Conservation (phyloP, 2,797 vertebrate species). For the Lutjanus campechanus region DNA sequence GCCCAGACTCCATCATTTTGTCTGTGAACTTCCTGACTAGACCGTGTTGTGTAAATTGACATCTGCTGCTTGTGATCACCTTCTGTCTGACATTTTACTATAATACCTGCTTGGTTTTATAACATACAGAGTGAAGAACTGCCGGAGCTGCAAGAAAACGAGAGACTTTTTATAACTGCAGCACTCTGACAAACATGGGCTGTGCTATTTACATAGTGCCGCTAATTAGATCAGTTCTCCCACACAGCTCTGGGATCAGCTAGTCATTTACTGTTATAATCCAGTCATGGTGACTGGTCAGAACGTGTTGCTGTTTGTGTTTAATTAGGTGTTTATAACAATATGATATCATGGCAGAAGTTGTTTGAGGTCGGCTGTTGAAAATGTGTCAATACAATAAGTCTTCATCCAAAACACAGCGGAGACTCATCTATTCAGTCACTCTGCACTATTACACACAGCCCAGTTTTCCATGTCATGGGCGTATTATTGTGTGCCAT, state of each 20-base stretch:
- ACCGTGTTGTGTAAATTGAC: neutral
- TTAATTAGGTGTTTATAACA: conserved; percentile 2
- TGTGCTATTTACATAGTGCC: conserved; percentile 6
- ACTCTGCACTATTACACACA: neutral
- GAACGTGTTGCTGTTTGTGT: conserved; percentile 3
- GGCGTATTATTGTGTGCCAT: neutral
- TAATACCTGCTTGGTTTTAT: neutral
- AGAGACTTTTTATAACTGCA: neutral
- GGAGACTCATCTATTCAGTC: neutral
- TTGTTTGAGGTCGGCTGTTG: neutral
- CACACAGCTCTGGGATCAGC: neutral
- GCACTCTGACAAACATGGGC: conserved; percentile 9
- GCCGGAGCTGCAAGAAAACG: neutral
- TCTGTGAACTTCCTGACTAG: neutral
- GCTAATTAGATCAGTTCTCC: conserved; percentile 16
- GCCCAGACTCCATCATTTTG: neutral
- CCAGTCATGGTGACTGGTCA: neutral
- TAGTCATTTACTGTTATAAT: neutral
- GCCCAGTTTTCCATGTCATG: neutral
- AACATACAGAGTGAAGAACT: neutral
- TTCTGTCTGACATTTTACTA: conserved; percentile 7
- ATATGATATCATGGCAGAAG: neutral
- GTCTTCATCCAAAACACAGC: neutral
- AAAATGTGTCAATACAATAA: neutral
- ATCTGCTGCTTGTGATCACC: conserved; percentile 10